Evolutionary conservation across 1,140 invertebrate genomes (phyloP).

Genomic region (Mactra quadrangularis): DNA sequence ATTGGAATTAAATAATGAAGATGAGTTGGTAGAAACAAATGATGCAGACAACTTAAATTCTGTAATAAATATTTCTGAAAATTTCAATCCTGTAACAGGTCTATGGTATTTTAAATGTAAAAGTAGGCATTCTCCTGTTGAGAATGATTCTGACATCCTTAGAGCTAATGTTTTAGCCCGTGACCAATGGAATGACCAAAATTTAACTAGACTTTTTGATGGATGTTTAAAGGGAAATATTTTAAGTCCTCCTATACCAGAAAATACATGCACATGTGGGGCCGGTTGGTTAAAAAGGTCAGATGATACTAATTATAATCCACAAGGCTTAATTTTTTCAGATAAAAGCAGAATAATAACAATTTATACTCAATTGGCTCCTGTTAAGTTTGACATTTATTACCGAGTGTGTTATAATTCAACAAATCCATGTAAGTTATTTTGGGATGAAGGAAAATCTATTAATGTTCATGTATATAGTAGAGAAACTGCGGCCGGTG

Average conservation of each 20-base stretch:
- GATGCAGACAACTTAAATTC: no score
- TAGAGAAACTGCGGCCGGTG: slow-evolving; percentile 58
- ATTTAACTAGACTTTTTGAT: background rate
- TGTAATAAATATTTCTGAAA: background rate
- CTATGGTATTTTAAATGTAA: slow-evolving; percentile 50
- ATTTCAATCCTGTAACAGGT: slow-evolving; percentile 36
- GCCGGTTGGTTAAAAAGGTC: slow-evolving; percentile 32
- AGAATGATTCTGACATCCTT: slow-evolving; percentile 11
- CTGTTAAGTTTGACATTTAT: slow-evolving; percentile 51
- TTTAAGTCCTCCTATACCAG: no score
- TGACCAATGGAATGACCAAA: no score
- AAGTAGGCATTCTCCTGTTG: slow-evolving; percentile 6
- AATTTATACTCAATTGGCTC: slow-evolving; percentile 35
- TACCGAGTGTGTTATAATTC: slow-evolving; percentile 23
- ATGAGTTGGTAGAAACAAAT: no score
- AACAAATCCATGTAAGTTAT: slow-evolving; percentile 49
- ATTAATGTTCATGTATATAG: slow-evolving; percentile 47
- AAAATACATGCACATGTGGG: slow-evolving; percentile 17
- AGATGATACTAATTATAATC: slow-evolving; percentile 4
- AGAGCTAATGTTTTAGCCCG: slow-evolving; percentile 16
- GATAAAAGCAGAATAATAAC: background rate
- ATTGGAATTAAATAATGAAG: no score
- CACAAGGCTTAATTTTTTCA: slow-evolving; percentile 7
- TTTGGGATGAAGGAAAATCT: slow-evolving; percentile 57
- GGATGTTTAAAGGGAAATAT: slow-evolving; percentile 49